Conservation (phyloP, 2,888 invertebrate species). For the Idaea aversata region DNA sequence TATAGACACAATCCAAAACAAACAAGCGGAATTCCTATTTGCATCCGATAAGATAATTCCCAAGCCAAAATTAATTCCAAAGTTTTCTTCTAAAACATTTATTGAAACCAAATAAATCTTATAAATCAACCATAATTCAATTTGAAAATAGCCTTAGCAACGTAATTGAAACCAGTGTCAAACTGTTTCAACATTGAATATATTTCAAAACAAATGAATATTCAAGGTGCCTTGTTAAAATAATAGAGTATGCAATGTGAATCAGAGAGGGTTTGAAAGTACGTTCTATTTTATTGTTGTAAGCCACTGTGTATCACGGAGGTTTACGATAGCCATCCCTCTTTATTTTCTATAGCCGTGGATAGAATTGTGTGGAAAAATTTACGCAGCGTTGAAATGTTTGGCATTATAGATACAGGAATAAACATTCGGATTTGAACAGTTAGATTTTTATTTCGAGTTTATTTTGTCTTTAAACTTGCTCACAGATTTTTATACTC, state of each 20-base stretch:
- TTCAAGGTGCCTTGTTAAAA: slow-evolving; percentile 13
- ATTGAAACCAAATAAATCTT: background rate
- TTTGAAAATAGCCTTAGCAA: background rate
- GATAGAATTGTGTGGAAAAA: slow-evolving; percentile 1
- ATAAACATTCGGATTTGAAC: too few relatives aligned
- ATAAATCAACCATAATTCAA: background rate
- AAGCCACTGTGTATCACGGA: slow-evolving; percentile 63
- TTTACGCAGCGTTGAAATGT: background rate
- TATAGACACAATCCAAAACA: background rate
- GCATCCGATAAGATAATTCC: background rate
- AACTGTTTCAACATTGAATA: slow-evolving; percentile 4
- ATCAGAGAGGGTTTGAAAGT: slow-evolving; percentile 45
- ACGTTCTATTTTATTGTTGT: slow-evolving; percentile 64
- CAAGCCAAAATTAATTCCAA: background rate
- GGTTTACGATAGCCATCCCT: slow-evolving; percentile 65
- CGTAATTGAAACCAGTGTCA: slow-evolving; percentile 5
- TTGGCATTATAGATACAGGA: background rate
- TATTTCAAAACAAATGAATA: slow-evolving; percentile 8
- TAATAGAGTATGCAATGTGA: slow-evolving; percentile 21
- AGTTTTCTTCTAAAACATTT: background rate
- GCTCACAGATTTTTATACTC: too few relatives aligned
- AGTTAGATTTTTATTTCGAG: too few relatives aligned
- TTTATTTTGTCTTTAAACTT: too few relatives aligned
- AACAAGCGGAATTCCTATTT: background rate
- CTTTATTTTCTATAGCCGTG: slow-evolving; percentile 52